Conservation (phyloP, 2,113 vertebrate species). For the Varanus salvator region DNA sequence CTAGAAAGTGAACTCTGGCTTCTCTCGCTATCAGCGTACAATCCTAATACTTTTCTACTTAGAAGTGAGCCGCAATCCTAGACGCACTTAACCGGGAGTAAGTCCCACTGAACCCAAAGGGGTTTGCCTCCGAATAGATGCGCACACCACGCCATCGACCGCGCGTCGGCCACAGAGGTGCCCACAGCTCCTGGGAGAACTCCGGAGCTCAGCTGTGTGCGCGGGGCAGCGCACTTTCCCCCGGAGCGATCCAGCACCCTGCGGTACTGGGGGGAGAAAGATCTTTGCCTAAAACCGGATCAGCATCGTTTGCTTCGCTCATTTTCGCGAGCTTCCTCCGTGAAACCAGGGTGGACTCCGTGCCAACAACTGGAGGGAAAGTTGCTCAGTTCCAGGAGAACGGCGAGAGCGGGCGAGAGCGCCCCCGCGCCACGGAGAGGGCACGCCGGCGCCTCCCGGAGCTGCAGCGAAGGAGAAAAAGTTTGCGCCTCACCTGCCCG, state of each 20-base stretch:
- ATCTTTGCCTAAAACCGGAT: not conserved
- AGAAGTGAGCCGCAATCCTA: too few relatives aligned
- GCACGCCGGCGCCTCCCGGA: not conserved
- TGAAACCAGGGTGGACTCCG: not conserved
- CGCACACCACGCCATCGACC: not conserved
- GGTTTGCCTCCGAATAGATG: not conserved
- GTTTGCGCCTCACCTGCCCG: constrained; percentile 83
- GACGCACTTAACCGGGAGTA: not conserved
- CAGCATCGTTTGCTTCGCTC: not conserved
- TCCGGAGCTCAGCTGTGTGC: not conserved
- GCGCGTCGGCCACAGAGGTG: not conserved
- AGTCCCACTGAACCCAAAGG: not conserved
- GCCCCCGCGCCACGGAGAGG: too few relatives aligned
- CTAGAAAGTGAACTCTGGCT: not conserved
- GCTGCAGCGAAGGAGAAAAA: not conserved
- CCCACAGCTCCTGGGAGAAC: not conserved
- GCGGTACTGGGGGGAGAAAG: not conserved
- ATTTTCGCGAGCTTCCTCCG: not conserved
- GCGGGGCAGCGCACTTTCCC: not conserved
- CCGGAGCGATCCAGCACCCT: not conserved
- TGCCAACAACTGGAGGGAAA: not conserved
- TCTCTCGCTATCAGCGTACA: too few relatives aligned
- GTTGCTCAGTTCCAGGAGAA: not conserved
- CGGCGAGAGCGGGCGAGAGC: not conserved
- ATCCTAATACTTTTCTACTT: not conserved